These are phyloP conservation scores for Tiaroga cobitis DNA, from an alignment of 2,797 vertebrate species.

Conservation along the genomic window DNA sequence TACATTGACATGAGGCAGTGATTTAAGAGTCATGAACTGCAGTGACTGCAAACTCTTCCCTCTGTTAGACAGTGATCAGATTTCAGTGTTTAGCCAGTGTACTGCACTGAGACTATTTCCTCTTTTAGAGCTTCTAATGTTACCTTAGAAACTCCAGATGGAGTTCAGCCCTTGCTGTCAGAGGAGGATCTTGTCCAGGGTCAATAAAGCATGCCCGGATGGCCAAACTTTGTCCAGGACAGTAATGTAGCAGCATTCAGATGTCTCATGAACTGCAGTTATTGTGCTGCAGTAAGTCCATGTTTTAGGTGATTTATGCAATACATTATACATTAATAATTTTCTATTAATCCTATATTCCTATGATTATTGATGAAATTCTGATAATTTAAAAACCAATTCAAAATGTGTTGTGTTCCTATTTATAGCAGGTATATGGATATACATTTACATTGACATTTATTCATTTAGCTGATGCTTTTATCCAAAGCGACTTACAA, in stretches of 20 bases:
- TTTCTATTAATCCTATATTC: background rate
- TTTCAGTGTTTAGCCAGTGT: constrained; percentile 54
- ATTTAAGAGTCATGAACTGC: constrained; percentile 14
- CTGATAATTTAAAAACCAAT: background rate
- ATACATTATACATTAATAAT: background rate
- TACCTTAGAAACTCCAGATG: constrained; percentile 26
- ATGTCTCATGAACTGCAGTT: background rate
- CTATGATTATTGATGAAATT: background rate
- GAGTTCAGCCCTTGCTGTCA: background rate
- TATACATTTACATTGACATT: too few species aligned
- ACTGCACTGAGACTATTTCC: constrained; percentile 41
- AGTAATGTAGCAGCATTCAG: constrained; percentile 10
- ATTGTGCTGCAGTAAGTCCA: background rate
- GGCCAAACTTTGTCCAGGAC: background rate
- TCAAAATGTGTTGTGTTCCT: background rate
- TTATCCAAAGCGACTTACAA: too few species aligned
- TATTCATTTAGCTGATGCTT: too few species aligned
- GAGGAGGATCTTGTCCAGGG: background rate
- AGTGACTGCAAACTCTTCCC: constrained; percentile 5
- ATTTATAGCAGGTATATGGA: background rate
- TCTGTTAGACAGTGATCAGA: constrained; percentile 38
- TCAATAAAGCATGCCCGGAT: background rate
- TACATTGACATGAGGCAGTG: background rate
- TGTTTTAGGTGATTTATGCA: background rate
- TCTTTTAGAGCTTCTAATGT: constrained; percentile 52